Evolutionary conservation across 1,140 invertebrate species (phyloP).

Genomic region (Polypedilum pembai): DNA sequence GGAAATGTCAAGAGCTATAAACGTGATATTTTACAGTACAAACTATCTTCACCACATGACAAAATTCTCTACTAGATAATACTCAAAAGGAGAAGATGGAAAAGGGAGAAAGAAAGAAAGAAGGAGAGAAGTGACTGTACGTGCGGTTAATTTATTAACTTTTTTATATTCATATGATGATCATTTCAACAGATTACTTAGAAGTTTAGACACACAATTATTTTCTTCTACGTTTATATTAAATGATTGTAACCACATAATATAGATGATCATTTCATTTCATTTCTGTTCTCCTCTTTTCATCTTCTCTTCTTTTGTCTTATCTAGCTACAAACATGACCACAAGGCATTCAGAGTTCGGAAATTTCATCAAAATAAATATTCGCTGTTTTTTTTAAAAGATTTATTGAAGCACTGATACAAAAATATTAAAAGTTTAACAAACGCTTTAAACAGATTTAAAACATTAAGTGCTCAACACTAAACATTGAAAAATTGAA

Average conservation of each 20-base stretch:
- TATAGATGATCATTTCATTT: neutral
- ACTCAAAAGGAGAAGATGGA: too few species aligned
- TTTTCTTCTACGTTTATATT: neutral
- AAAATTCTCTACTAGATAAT: too few species aligned
- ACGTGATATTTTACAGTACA: neutral
- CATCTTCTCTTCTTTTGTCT: neutral
- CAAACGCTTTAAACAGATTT: too few species aligned
- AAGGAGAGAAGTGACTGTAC: neutral
- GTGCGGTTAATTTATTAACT: conserved; percentile 9
- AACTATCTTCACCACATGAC: neutral
- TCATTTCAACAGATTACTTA: conserved; percentile 28
- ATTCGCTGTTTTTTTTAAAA: too few species aligned
- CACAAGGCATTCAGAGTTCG: too few species aligned
- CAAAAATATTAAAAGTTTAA: too few species aligned
- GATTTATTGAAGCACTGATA: too few species aligned
- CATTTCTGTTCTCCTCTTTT: neutral
- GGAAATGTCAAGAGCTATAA: conserved; percentile 27
- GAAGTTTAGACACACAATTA: conserved; percentile 18
- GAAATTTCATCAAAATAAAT: too few species aligned
- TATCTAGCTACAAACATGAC: too few species aligned
- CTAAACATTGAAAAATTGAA: too few species aligned
- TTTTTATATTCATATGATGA: conserved; percentile 21
- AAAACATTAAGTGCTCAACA: too few species aligned
- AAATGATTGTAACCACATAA: conserved; percentile 17
- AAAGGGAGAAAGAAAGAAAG: too few species aligned